Conservation (phyloP, 2,113 vertebrate genomes). For the Mormyrus iriodes region DNA sequence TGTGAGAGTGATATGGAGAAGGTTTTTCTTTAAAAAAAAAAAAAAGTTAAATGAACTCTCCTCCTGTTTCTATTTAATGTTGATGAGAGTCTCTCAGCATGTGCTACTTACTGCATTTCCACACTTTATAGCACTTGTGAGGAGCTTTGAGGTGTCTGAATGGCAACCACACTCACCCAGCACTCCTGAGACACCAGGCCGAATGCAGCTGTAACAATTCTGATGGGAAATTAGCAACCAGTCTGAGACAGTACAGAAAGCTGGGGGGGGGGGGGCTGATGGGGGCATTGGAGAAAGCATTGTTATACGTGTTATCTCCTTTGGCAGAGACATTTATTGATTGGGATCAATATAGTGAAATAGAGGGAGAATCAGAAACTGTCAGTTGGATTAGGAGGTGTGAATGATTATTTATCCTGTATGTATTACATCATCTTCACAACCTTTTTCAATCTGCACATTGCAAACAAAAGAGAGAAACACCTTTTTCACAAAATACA, state of each 20-base stretch:
- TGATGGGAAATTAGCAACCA: slow-evolving; percentile 12
- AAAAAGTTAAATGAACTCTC: slow-evolving; percentile 12
- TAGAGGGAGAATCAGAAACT: background rate
- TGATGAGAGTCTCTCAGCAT: slow-evolving; percentile 10
- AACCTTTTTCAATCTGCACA: background rate
- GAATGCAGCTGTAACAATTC: slow-evolving; percentile 8
- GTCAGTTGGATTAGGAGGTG: background rate
- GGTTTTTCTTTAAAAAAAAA: background rate
- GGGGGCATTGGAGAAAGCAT: background rate
- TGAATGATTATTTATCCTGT: slow-evolving; percentile 9
- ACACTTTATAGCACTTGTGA: slow-evolving; percentile 1
- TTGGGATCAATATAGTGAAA: background rate
- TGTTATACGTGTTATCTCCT: background rate
- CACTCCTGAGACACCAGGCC: slow-evolving; percentile 4
- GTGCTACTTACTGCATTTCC: background rate
- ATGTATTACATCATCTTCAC: background rate
- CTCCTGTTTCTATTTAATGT: slow-evolving; percentile 21
- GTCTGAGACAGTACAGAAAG: background rate
- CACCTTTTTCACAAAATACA: background rate
- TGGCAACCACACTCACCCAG: background rate
- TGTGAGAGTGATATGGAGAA: slow-evolving; percentile 31
- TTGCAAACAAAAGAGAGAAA: background rate
- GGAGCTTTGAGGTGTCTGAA: slow-evolving; percentile 9
- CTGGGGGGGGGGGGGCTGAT: background rate
- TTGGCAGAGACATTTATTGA: background rate